Percentiles rank a stretch among this genome's conserved stretches.
Conservation (phyloP, 1,140 invertebrate genomes). For the Tetragnatha versicolor region DNA sequence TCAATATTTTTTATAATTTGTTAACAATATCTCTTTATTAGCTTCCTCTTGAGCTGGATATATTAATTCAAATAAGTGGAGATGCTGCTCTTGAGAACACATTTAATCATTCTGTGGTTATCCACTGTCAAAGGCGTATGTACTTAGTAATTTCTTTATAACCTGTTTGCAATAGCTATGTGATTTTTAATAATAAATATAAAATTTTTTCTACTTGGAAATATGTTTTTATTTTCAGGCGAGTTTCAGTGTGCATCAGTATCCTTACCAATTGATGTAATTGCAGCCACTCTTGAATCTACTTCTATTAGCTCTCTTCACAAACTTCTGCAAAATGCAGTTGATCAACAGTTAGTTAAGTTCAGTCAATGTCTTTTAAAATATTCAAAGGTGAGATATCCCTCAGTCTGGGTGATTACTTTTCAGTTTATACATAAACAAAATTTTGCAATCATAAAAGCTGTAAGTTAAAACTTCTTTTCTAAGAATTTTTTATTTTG, state of each 20-base stretch:
- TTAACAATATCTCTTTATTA: not conserved
- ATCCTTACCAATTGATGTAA: slow-evolving; percentile 27
- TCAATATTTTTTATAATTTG: not conserved
- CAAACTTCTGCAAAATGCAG: slow-evolving; percentile 19
- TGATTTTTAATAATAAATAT: too few relatives aligned
- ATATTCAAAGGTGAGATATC: slow-evolving; percentile 17
- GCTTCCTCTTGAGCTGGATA: slow-evolving; percentile 27
- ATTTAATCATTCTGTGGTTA: slow-evolving; percentile 39
- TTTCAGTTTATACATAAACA: too few relatives aligned
- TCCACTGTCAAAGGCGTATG: slow-evolving; percentile 39
- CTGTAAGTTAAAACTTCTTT: not conserved
- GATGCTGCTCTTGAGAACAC: slow-evolving; percentile 31
- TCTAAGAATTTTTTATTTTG: slow-evolving; percentile 30
- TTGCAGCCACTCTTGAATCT: slow-evolving; percentile 28
- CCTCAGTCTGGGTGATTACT: not conserved
- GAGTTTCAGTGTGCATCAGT: slow-evolving; percentile 33
- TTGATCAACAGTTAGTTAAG: slow-evolving; percentile 10
- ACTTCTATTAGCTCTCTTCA: not conserved
- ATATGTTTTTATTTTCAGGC: slow-evolving; percentile 8
- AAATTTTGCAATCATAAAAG: not conserved
- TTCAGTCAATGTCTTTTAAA: slow-evolving; percentile 17
- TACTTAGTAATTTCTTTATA: not conserved
- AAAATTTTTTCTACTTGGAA: too few relatives aligned
- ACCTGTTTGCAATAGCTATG: not conserved
- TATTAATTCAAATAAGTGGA: slow-evolving; percentile 43